Evolutionary conservation across 2,113 vertebrate genomes (phyloP), one percentile per base, ranked within the genome.

Genomic region (Rousettus leschenaultii): DNA sequence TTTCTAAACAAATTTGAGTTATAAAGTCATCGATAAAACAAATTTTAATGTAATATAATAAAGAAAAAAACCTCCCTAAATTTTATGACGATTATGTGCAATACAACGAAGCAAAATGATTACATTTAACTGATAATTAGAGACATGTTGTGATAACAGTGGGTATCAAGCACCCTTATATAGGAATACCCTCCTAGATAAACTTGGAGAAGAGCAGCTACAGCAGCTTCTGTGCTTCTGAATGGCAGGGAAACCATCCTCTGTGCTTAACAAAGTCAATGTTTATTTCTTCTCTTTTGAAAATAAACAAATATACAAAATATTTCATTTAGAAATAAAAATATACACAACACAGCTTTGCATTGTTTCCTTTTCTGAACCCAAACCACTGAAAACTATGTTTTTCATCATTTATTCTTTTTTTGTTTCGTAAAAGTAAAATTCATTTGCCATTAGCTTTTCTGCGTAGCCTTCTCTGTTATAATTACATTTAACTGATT

Each of bases 31-130:
- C 21, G 3, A 35, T 13, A 83, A 59, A 79, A 74, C 18, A 43
- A 79, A 74, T 57, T 93, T 88, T 86, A 93, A 94, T 71, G 22
- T 28, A 85, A 75, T 63, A 2, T 7, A 59, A 66, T 40, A 16
- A 51, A 15, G 51, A 16, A 5, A 28, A 26, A 4, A 38, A 0
- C 0, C 4, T 35, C 35, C 1, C 2, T 22, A 61, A 65, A 80
- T 87, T 65, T 91, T 61, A n/a, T 75, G 45, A 68, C 70, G 65
- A 66, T 2, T 91, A 8, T 48, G 35, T 51, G 84, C 80, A 63
- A 35, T 78, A 15, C 3, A 43, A 24, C 45, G 53, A 71, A 55
- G 35, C 0, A 74, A 93, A 74, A 40, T 24, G 59, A 19, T 77
- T 84, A 40, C 14, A 51, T 12, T 43, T 35, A 63, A 12, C 14